Conservation (phyloP, 2,888 invertebrate genomes). For the Coelinius sp. region DNA sequence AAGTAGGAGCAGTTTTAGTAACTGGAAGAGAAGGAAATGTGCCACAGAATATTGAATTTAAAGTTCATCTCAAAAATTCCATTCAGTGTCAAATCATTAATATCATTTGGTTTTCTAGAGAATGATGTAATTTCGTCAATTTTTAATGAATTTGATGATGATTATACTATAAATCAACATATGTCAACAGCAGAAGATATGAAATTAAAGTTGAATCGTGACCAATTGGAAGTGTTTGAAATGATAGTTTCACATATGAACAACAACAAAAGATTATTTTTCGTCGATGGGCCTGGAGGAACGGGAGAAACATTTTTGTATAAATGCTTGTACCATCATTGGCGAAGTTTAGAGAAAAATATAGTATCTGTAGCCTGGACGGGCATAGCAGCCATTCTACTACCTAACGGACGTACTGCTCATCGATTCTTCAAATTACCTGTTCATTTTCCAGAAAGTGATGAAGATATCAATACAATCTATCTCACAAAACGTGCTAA, state of each 20-base stretch:
- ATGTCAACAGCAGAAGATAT: background rate
- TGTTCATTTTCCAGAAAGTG: no score
- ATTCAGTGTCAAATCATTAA: no score
- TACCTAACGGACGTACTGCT: no score
- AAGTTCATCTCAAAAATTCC: no score
- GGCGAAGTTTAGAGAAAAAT: no score
- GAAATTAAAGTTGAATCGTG: background rate
- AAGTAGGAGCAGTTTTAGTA: background rate
- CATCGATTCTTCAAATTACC: no score
- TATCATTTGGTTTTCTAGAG: background rate
- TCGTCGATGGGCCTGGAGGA: conserved; percentile 25
- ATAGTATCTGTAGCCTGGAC: no score
- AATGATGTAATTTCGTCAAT: background rate
- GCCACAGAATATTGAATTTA: no score
- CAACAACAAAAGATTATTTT: conserved; percentile 6
- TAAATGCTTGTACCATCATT: conserved; percentile 23
- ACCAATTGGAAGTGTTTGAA: background rate
- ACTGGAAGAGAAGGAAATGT: background rate
- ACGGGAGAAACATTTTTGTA: conserved; percentile 37
- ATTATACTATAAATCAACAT: background rate
- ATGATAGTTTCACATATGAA: background rate
- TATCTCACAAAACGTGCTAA: no score
- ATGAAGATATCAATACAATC: no score
- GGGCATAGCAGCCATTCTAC: no score
- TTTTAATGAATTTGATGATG: background rate